Evolutionary conservation across 2,888 invertebrate species (phyloP), one percentile per base, ranked within the genome.

Genomic region (Agapetus fuscipes): DNA sequence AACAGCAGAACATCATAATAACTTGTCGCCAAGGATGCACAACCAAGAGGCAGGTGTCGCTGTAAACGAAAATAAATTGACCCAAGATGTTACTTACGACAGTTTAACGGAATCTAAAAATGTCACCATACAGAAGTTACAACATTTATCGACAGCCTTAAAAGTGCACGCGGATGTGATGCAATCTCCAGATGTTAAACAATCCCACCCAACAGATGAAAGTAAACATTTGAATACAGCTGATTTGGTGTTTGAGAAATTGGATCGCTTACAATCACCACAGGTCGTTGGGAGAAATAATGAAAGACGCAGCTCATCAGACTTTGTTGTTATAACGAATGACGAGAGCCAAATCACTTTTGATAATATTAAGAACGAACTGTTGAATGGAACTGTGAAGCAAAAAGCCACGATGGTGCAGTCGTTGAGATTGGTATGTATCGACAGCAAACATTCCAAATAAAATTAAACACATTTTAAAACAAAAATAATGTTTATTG

Each of bases 51-150:
- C 3, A n/a, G 15, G 14, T 6, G n/a, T n/a, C 13, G n/a, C 7
- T 3, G 15, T 15, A 4, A 11, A 31, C 3, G 10, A 31, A 2
- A 17, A 16, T 10, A 31, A 11, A 2, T n/a, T 11, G n/a, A 16
- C 10, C 12, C 10, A 31, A 2, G 30, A 14, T 6, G 16, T n/a
- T 3, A 30, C 9, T 31, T 29, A 34, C 13, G 34, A 42, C 12
- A 24, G 16, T 20, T 26, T 34, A 9, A 38, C 38, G 6, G 42
- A 42, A 14, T 33, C 30, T 15, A 31, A 33, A 14, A 34, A 40
- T 16, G 31, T 46, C 4, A 41, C 43, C 11, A 43, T 46, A 9
- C 44, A 44, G 15, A 47, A 47, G 41, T 17, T 47, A 36, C 39
- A 47, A 36, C 41, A 41, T 30, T 29, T 47, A 39, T 44, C 44